Evolutionary conservation across 2,797 vertebrate species (phyloP).

Genomic region (Schizothorax lantsangensis): DNA sequence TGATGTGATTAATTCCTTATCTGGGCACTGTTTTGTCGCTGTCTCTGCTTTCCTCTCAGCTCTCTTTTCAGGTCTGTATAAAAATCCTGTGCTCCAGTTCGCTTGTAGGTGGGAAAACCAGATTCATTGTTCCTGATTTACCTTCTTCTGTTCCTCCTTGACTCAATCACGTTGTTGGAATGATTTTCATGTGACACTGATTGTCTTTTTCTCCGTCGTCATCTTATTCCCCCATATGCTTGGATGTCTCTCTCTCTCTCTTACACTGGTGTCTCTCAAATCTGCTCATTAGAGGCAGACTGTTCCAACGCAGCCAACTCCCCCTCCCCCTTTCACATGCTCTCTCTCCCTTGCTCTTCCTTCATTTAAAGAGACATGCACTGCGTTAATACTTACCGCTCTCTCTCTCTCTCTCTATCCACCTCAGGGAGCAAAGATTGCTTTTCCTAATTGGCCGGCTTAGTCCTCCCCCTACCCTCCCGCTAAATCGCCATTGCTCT

Average conservation of each 20-base stretch:
- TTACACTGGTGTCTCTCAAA: slow-evolving; percentile 73
- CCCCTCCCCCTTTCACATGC: slow-evolving; percentile 54
- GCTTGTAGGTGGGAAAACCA: slow-evolving; percentile 71
- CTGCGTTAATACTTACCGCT: slow-evolving; percentile 61
- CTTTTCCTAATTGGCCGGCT: slow-evolving; percentile 53
- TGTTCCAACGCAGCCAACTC: slow-evolving; percentile 76
- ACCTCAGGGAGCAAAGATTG: slow-evolving; percentile 51
- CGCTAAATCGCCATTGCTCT: slow-evolving; percentile 48
- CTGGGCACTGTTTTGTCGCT: slow-evolving; percentile 27
- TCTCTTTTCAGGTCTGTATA: slow-evolving; percentile 67
- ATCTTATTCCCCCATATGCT: slow-evolving; percentile 69
- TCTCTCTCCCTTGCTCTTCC: slow-evolving; percentile 54
- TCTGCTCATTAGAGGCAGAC: slow-evolving; percentile 83
- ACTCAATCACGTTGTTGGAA: slow-evolving; percentile 67
- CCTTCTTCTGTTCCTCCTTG: slow-evolving; percentile 62
- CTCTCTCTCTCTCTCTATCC: slow-evolving; percentile 44
- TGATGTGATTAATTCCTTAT: slow-evolving; percentile 74
- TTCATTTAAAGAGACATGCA: slow-evolving; percentile 60
- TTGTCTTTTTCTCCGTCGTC: slow-evolving; percentile 67
- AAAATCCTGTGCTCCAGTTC: slow-evolving; percentile 70
- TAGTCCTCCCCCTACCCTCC: slow-evolving; percentile 43
- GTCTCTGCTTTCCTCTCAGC: slow-evolving; percentile 56
- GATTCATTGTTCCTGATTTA: slow-evolving; percentile 61
- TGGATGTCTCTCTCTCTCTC: slow-evolving; percentile 63
- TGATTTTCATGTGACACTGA: slow-evolving; percentile 72